Evolutionary conservation across 1,140 invertebrate genomes (phyloP), one percentile per base, ranked within the genome.

Genomic region (Cotesia typhae): DNA sequence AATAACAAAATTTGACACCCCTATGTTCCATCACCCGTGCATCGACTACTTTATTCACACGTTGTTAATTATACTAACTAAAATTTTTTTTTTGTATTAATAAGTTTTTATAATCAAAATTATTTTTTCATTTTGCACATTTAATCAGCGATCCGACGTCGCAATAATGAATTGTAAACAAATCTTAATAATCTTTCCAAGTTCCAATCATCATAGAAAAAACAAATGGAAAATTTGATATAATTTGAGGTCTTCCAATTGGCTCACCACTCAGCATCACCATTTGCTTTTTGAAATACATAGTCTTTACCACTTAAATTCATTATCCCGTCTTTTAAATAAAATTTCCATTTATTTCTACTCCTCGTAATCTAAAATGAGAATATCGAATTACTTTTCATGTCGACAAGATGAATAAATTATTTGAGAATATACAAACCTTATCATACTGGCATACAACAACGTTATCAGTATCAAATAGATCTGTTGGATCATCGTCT

Each of bases 371-470:
- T 98, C 94, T 96, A 81, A 36, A 90, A 89, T 75, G 72, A 81
- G 77, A 80, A 74, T 57, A 41, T 57, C 17, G n/a, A 28, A 38
- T 69, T 61, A 67, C 60, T 38, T 51, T 51, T 20, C 9, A 60
- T 60, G 28, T 6, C 20, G 12, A 14, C 79, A 80, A 75, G 79
- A 71, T 9, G 57, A 59, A 38, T 35, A 55, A 68, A 67, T 61
- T 78, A 67, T 14, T 57, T 52, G 67, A 72, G 20, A 60, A 20
- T 59, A 61, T 72, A 77, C 51, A 67, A 87, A 95, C 95, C 90
- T 99, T 99, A 88, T 99, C 98, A 89, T 99, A 99, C 84, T 99
- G 98, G 85, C 98, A 99, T 38, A 99, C 98, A 74, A 99, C 96
- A 69, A 99, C 96, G 90, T 99, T 98, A 75, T 99, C 97, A 63